Evolutionary conservation across 2,797 vertebrate genomes (phyloP), one percentile per base, ranked within the genome.

Genomic region (Eulemur albifrons): DNA sequence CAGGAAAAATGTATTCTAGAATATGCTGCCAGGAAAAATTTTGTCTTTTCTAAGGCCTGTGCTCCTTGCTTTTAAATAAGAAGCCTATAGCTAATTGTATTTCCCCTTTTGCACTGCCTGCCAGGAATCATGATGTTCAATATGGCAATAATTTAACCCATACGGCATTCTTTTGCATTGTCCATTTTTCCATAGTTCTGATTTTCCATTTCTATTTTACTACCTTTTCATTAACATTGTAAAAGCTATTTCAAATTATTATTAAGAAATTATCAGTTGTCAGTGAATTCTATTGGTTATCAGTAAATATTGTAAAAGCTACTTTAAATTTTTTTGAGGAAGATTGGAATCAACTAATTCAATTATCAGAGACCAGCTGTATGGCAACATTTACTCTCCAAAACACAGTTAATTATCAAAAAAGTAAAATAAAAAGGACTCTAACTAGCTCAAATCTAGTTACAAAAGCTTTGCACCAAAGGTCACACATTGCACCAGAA

Each of bases 21-120:
- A 96, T 85, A 85, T 57, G 20, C 17, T 45, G 14, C 67, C n/a
- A 88, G 38, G n/a, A 67, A 90, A 81, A 88, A 32, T 2, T 48
- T 35, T 13, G 21, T 52, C 15, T 81, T 85, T 94, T 76, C 52
- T 82, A 38, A 86, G 73, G 57, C 20, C 38, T 86, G 25, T 40
- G 43, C 61, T 88, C 84, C 32, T 38, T 82, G 4, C 63, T 81
- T 59, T 95, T 83, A 76, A 95, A 72, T 77, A 93, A 86, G 40
- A 65, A 52, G 65, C 2, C 20, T 18, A 18, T 48, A 32, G 27
- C 32, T 72, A 59, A 84, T 63, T 76, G 1, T 77, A 91, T 95
- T 92, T 96, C 63, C 23, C 18, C 32, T 81, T 95, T 95, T 54
- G 18, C 48, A 43, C 63, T 70, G 87, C 75, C 73, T 73, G 5